Evolutionary conservation across 2,888 invertebrate species (phyloP).

Genomic region (Mythimna albipuncta): DNA sequence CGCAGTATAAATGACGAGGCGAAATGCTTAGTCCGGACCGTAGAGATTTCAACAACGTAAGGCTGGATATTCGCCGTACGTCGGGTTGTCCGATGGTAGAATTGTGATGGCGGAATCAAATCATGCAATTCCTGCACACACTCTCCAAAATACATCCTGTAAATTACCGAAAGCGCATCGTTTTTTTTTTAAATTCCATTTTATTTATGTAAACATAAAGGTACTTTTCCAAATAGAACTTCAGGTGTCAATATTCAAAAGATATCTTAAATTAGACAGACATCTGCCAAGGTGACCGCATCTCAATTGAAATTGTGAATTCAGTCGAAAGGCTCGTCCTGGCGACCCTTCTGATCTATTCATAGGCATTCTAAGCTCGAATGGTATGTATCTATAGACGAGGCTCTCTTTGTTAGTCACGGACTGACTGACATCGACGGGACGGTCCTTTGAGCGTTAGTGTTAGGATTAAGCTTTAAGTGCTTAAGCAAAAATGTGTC

Average conservation of each 20-base stretch:
- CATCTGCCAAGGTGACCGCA: conserved; percentile 41
- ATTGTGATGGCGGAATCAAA: no score
- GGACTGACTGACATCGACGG: conserved; percentile 26
- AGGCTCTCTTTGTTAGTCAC: conserved; percentile 27
- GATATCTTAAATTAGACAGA: conserved; percentile 29
- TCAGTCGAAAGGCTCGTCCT: conserved; percentile 37
- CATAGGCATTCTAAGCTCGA: conserved; percentile 22
- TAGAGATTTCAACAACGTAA: no score
- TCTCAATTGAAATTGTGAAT: conserved; percentile 53
- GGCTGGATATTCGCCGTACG: no score
- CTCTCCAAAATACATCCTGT: no score
- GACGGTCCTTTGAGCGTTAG: conserved; percentile 24
- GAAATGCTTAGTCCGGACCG: no score
- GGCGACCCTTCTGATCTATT: conserved; percentile 34
- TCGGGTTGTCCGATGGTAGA: no score
- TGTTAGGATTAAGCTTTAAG: conserved; percentile 21
- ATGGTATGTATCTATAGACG: conserved; percentile 15
- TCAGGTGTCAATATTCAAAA: conserved; percentile 16
- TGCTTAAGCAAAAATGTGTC: conserved; percentile 31
- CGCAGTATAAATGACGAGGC: no score
- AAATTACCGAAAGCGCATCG: no score
- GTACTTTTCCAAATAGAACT: conserved; percentile 16
- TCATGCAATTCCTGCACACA: no score
- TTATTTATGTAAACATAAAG: neutral
- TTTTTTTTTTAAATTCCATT: neutral